Evolutionary conservation across 2,888 invertebrate genomes (phyloP), one percentile per base, ranked within the genome.

Genomic region (Agrilus cyanescens): DNA sequence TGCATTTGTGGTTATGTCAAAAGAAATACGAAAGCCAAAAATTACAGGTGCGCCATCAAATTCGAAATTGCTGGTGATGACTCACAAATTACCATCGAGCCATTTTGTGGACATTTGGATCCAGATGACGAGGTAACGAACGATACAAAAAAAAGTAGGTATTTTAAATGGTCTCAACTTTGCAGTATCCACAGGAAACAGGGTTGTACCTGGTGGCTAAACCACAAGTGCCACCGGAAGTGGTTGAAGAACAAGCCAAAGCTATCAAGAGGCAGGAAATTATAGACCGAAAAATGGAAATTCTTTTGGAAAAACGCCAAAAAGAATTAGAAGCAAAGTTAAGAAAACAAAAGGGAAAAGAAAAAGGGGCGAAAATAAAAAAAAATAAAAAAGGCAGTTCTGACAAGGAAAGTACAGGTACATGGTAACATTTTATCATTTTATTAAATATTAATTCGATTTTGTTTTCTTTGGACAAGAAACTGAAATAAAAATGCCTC

Each of bases 41-140:
- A 32, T 42, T 47, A n/a, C 7, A 31, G 1, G 25, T 38, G 5
- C 53, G 41, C 30, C 35, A 15, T 6, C 55, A 43, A 46, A 16
- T 59, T 56, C 42, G 47, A 51, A 35, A 56, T 60, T 14, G 37
- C 38, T 16, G 53, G 54, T 6, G 46, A 52, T 32, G 50, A 41
- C 30, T 13, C 45, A 1, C 49, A 55, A 32, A 51, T 58, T 14
- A 46, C 25, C 12, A 44, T 57, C 0, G 57, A 58, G 25, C 58
- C 57, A 1, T 50, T 41, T 30, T 52, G 51, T 35, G 57, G 58
- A 3, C 38, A 47, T 7, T 13, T 58, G 7, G 10, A 32, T n/a
- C 35, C 43, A 35, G 32, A 34, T 13, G 57, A 53, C 37, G 43
- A 51, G 38, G 53, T 53, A 42, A 18, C 8, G 2, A 14, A 7